These are phyloP conservation scores for Neoitamus cyanurus DNA, from an alignment of 2,888 invertebrate species.

Conservation along the genomic window DNA sequence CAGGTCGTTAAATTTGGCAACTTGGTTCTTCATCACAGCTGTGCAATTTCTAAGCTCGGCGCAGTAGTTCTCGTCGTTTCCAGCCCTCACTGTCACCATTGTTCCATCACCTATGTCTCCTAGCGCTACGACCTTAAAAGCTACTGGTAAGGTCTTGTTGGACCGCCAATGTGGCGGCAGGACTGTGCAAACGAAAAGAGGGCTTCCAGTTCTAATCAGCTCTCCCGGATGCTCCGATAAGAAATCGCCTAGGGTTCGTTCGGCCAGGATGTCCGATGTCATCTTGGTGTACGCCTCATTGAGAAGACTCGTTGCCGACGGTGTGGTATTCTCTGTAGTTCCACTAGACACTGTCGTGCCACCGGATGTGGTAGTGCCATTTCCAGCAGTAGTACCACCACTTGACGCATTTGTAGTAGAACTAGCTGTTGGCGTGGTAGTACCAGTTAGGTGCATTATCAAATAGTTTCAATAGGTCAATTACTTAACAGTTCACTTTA, in stretches of 20 bases:
- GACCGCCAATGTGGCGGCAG: slow-evolving; percentile 97
- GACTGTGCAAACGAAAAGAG: slow-evolving; percentile 94
- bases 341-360: slow-evolving; percentile 50
- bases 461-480: background rate
- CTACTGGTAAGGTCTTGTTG: slow-evolving; percentile 96
- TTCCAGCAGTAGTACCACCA: background rate
- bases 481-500: background rate
- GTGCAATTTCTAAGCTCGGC: slow-evolving; percentile 95
- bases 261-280: slow-evolving; percentile 90
- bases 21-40: slow-evolving; percentile 97
- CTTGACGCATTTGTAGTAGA: slow-evolving; percentile 48
- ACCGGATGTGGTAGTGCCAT: background rate
- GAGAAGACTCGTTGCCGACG: slow-evolving; percentile 75
- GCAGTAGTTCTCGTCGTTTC: slow-evolving; percentile 98
- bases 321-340: slow-evolving; percentile 74
- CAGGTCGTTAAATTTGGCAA: slow-evolving; percentile 98
- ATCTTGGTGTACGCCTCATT: slow-evolving; percentile 89
- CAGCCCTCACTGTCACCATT: slow-evolving; percentile 93
- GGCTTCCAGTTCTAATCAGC: slow-evolving; percentile 90
- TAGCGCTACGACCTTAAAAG: slow-evolving; percentile 95
- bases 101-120: slow-evolving; percentile 97
- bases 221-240: slow-evolving; percentile 92
- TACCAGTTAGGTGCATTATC: slow-evolving; percentile 57
- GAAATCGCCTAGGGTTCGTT: slow-evolving; percentile 86
- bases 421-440: slow-evolving; percentile 54